A percentile compares a stretch with the other conserved stretches of the same genome.
phyloP scores from a whole-genome alignment of 2,113 vertebrate genomes.

The Corydoras sp. region DNA sequence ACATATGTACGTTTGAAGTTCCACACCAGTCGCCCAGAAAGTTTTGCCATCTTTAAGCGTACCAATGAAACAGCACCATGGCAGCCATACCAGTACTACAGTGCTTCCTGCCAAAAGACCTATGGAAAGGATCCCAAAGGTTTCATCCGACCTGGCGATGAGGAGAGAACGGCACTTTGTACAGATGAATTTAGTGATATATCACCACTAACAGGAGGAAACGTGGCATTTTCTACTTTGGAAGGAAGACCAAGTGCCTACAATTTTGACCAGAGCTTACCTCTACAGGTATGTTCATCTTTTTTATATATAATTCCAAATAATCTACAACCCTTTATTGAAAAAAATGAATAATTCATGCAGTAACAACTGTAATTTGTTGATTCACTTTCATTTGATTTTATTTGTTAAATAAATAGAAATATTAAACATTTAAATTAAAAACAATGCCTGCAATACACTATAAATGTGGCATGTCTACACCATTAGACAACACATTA shows the following conservation, averaged over 20 bases:
- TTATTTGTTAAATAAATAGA: too few relatives aligned
- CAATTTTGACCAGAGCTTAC: constrained; percentile 81
- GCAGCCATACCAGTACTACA: constrained; percentile 91
- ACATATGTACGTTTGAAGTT: constrained; percentile 88
- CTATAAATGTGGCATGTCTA: too few relatives aligned
- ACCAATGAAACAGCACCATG: constrained; percentile 62
- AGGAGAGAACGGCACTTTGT: constrained; percentile 81
- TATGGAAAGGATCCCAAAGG: constrained; percentile 63
- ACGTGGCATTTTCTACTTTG: constrained; percentile 92
- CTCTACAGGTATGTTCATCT: constrained; percentile 71
- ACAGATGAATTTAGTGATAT: constrained; percentile 93
- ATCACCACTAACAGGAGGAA: constrained; percentile 87
- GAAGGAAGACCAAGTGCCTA: constrained; percentile 90
- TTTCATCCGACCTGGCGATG: constrained; percentile 70
- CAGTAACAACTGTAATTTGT: too few relatives aligned
- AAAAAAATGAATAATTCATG: too few relatives aligned
- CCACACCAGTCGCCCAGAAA: constrained; percentile 90
- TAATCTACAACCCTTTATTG: too few relatives aligned
- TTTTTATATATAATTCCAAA: too few relatives aligned
- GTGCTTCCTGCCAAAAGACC: constrained; percentile 78
- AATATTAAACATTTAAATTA: too few relatives aligned
- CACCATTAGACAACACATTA: too few relatives aligned
- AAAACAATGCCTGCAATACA: too few relatives aligned
- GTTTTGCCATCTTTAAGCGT: constrained; percentile 89
- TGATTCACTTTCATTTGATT: too few relatives aligned